phyloP scores from a whole-genome alignment of 2,113 vertebrate species.

The Rhea pennata region DNA sequence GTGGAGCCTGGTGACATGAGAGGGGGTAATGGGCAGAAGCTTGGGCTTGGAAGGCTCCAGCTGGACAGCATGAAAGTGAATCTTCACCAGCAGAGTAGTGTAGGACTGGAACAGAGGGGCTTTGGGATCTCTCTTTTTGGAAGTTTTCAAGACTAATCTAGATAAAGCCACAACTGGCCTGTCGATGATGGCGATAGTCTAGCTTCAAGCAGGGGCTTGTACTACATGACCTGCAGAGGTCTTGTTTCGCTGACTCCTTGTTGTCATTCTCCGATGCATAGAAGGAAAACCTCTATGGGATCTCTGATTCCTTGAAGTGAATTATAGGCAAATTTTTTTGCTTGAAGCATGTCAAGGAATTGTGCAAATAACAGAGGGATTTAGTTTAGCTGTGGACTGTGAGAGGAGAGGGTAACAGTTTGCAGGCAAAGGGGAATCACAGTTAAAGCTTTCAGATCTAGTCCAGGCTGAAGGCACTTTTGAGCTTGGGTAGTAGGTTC shows the following conservation, averaged over 20 bases:
- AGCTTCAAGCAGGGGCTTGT: neutral
- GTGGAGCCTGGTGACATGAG: neutral
- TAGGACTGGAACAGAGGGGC: neutral
- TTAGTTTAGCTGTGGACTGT: neutral
- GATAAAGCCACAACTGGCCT: neutral
- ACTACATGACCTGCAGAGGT: neutral
- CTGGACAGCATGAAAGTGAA: neutral
- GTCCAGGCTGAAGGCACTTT: neutral
- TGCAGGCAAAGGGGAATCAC: neutral
- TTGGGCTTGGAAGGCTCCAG: neutral
- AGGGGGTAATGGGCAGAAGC: neutral
- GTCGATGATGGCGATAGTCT: neutral
- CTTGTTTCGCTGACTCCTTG: neutral
- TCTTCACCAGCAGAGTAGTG: neutral
- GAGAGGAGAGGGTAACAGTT: neutral
- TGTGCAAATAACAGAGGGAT: neutral
- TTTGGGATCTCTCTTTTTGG: neutral
- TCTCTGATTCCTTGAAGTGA: neutral
- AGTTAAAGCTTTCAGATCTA: neutral
- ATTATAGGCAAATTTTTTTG: neutral
- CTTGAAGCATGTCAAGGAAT: neutral
- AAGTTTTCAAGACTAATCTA: accelerated
- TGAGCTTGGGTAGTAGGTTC: neutral
- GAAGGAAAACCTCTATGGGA: neutral
- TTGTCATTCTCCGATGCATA: neutral